Conservation (phyloP, 2,888 invertebrate species). For the Ceraclea dissimilis region DNA sequence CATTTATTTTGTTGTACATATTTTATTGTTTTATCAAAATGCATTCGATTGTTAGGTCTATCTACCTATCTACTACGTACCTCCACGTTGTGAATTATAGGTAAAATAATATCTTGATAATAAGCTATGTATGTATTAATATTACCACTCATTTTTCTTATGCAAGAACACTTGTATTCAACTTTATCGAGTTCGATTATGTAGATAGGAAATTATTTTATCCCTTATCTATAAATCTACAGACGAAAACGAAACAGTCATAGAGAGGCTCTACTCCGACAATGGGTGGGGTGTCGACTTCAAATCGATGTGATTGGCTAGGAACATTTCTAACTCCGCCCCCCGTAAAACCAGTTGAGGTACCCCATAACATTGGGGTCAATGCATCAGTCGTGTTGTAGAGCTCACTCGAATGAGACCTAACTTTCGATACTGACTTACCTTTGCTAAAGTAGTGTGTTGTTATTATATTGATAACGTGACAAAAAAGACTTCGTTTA, state of each 20-base stretch:
- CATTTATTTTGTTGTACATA: no score
- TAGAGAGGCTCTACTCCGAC: constrained; percentile 4
- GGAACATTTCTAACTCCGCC: constrained; percentile 9
- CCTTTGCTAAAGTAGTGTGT: not conserved
- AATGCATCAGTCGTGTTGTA: constrained; percentile 23
- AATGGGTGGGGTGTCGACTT: constrained; percentile 17
- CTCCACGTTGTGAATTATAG: no score
- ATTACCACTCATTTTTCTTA: no score
- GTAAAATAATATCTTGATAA: no score
- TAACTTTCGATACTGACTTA: not conserved
- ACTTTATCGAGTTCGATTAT: not conserved
- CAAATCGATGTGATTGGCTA: constrained; percentile 18
- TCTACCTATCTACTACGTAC: no score
- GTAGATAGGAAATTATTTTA: not conserved
- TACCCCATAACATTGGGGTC: constrained; percentile 16
- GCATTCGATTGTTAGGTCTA: no score
- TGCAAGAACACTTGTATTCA: no score
- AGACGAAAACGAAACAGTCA: not conserved
- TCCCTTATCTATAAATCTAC: not conserved
- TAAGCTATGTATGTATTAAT: no score
- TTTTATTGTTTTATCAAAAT: no score
- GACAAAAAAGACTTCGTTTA: constrained; percentile 1
- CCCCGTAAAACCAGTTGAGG: constrained; percentile 12
- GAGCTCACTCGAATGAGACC: constrained; percentile 17
- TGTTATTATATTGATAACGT: not conserved